phyloP scores from a whole-genome alignment of 2,888 invertebrate genomes.

The Polydrusus pterygomalis region DNA sequence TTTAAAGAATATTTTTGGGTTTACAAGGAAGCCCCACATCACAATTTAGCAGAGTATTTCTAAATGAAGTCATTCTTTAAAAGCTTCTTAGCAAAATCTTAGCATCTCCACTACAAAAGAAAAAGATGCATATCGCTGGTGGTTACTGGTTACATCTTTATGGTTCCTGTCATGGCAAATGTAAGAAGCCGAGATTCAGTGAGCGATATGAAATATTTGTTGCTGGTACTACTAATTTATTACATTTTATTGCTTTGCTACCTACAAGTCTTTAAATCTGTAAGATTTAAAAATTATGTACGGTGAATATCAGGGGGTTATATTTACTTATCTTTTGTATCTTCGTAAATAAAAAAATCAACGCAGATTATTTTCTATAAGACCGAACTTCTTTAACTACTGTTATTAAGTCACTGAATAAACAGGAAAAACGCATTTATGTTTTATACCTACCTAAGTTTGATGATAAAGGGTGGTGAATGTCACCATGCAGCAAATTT shows the following conservation, averaged over 20 bases:
- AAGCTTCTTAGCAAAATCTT: slow-evolving; percentile 40
- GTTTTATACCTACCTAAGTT: too few species aligned
- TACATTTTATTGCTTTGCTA: slow-evolving; percentile 50
- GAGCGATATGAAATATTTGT: slow-evolving; percentile 56
- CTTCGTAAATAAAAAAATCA: too few species aligned
- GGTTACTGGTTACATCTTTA: slow-evolving; percentile 58
- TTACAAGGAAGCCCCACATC: too few species aligned
- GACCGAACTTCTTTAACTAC: too few species aligned
- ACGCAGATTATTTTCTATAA: neutral
- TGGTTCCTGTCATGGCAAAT: slow-evolving; percentile 50
- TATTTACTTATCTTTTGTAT: neutral
- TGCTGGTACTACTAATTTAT: slow-evolving; percentile 58
- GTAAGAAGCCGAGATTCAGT: slow-evolving; percentile 54
- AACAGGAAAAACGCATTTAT: too few species aligned
- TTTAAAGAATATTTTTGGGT: neutral
- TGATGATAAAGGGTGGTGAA: too few species aligned
- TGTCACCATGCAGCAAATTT: too few species aligned
- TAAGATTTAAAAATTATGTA: neutral
- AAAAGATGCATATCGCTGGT: slow-evolving; percentile 53
- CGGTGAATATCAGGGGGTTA: neutral
- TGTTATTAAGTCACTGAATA: too few species aligned
- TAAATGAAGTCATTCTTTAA: slow-evolving; percentile 20
- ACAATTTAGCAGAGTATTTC: neutral
- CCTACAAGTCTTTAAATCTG: slow-evolving; percentile 37
- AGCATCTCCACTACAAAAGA: slow-evolving; percentile 21